phyloP scores from a whole-genome alignment of 2,888 invertebrate genomes.

The Microdon myrmicae region DNA sequence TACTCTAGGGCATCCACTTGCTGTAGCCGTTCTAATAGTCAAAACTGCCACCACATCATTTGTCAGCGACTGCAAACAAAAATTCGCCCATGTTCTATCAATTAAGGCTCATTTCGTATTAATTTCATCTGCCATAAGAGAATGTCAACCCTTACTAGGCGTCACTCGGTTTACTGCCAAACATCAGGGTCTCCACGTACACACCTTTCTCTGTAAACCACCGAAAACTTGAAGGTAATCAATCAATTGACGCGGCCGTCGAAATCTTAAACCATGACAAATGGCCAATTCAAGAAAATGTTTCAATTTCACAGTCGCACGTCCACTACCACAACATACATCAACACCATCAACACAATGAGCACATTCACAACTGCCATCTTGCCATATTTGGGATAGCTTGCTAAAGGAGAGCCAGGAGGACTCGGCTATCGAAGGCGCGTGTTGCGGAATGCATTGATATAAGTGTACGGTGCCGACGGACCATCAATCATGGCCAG shows the following conservation, averaged over 20 bases:
- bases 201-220: constrained; percentile 44
- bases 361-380: too few species aligned
- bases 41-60: constrained; percentile 4
- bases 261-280: constrained; percentile 52
- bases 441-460: constrained; percentile 42
- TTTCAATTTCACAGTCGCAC: constrained; percentile 52
- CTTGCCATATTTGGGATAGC: too few species aligned
- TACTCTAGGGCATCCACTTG: too few species aligned
- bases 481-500: constrained; percentile 52
- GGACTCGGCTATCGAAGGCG: constrained; percentile 12
- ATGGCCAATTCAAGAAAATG: constrained; percentile 53
- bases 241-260: constrained; percentile 48
- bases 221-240: constrained; percentile 41
- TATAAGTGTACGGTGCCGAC: constrained; percentile 53
- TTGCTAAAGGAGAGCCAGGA: too few species aligned
- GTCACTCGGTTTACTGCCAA: neutral
- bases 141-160: constrained; percentile 39
- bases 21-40: constrained; percentile 16
- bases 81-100: constrained; percentile 29
- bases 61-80: constrained; percentile 14
- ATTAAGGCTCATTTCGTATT: constrained; percentile 35
- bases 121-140: constrained; percentile 33
- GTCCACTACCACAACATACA: constrained; percentile 14
- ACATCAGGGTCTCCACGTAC: constrained; percentile 15
- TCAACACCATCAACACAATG: neutral